Evolutionary conservation across 2,888 invertebrate species (phyloP).

Genomic region (Amblyjoppa fuscipennis): DNA sequence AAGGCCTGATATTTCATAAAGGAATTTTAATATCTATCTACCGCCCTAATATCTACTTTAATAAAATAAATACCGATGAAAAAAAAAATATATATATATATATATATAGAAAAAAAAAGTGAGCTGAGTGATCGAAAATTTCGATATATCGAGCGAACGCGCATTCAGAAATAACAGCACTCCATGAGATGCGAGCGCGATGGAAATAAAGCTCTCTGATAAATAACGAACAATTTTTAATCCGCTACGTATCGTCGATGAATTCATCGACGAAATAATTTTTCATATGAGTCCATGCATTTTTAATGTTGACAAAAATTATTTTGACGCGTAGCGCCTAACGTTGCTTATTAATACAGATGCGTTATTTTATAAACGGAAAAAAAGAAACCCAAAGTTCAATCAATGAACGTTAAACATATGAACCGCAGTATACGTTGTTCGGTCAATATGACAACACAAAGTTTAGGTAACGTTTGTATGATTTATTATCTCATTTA

Average conservation of each 20-base stretch:
- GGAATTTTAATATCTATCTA: conserved; percentile 72
- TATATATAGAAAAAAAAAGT: neutral
- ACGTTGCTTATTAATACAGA: conserved; percentile 37
- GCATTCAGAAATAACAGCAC: conserved; percentile 11
- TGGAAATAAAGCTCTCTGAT: conserved; percentile 57
- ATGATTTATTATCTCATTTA: conserved; percentile 68
- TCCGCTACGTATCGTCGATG: conserved; percentile 29
- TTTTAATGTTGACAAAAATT: conserved; percentile 11
- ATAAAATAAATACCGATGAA: conserved; percentile 62
- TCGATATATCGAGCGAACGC: conserved; percentile 40
- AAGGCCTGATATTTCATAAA: conserved; percentile 72
- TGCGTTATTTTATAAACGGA: conserved; percentile 49
- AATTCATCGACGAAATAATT: conserved; percentile 47
- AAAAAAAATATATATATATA: conserved; percentile 20
- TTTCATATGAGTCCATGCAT: conserved; percentile 32
- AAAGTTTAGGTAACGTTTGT: conserved; percentile 50
- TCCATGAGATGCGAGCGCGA: conserved; percentile 28
- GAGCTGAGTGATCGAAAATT: conserved; percentile 44
- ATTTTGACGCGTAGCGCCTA: conserved; percentile 28
- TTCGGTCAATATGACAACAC: conserved; percentile 52
- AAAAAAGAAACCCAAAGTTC: neutral
- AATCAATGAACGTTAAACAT: conserved; percentile 35
- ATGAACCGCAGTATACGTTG: conserved; percentile 45
- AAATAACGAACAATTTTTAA: conserved; percentile 29
- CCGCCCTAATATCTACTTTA: conserved; percentile 67